Percentiles rank a stretch among this genome's conserved stretches.
phyloP scores from a whole-genome alignment of 2,797 vertebrate species.

The Dipus sagitta region DNA sequence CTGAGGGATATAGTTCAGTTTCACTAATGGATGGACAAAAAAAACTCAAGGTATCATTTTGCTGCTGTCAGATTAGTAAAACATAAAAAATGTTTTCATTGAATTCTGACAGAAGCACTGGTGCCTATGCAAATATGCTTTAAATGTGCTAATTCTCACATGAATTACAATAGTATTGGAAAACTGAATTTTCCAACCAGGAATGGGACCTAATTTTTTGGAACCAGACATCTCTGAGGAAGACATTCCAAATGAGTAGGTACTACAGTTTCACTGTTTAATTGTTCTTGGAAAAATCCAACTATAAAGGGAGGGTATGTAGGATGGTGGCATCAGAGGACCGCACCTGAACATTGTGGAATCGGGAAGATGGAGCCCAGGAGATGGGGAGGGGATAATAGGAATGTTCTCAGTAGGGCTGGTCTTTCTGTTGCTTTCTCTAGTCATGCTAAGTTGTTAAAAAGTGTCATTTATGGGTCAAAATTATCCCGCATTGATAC shows the following conservation, averaged over 20 bases:
- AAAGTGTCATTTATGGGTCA: neutral
- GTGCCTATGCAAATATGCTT: neutral
- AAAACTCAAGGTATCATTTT: constrained; percentile 5
- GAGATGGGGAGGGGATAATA: neutral
- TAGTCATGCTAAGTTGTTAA: neutral
- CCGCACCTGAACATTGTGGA: neutral
- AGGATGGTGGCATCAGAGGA: neutral
- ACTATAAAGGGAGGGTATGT: neutral
- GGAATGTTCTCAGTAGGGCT: neutral
- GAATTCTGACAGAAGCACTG: neutral
- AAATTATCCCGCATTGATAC: neutral
- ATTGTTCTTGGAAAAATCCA: neutral
- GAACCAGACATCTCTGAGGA: neutral
- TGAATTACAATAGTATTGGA: constrained; percentile 22
- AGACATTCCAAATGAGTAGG: neutral
- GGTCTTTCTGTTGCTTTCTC: neutral
- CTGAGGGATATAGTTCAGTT: neutral
- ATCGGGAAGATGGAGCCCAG: neutral
- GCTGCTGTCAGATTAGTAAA: neutral
- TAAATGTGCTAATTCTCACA: neutral
- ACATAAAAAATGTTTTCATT: constrained; percentile 37
- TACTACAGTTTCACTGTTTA: neutral
- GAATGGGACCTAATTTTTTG: neutral
- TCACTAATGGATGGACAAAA: constrained; percentile 4
- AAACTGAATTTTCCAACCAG: neutral